Evolutionary conservation across 2,888 invertebrate species (phyloP), one percentile per base, ranked within the genome.

Genomic region (Synanthedon vespiformis): DNA sequence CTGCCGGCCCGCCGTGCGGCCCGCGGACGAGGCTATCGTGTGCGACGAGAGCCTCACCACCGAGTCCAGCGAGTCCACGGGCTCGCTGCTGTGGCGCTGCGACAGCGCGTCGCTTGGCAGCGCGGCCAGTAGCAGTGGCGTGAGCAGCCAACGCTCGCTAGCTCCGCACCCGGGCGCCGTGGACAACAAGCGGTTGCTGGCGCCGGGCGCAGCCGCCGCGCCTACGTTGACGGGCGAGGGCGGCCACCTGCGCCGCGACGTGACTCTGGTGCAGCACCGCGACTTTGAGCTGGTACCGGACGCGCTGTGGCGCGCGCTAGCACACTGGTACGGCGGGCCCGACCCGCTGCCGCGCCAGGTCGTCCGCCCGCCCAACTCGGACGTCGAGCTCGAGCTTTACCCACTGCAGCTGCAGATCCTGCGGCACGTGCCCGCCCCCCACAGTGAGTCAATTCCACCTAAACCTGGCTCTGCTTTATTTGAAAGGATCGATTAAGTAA

Each of bases 281-380:
- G 96, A 97, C 88, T 97, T 95, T 84, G 94, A 95, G 81, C 85
- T 96, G 50, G 89, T 96, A 51, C 95, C 96, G 1, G 95, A 95
- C 68, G 92, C 94, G 49, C 83, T 96, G 60, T 97, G 96, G 96
- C 91, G 94, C 57, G 95, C 95, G 1, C 77, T 97, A 12, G 92
- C 93, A 56, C 90, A 92, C 59, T 96, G 96, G 96, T 94, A 95
- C 81, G 94, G 94, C 22, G 91, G 92, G 10, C 93, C 93, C 3
- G 80, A 92, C 56, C 93, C 95, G 4, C 83, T 96, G 58, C 95
- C 95, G 0, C 77, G 95, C 63, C 94, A 94, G 84, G 92, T 94
- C n/a, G 94, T 94, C 56, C 80, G 91, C 58, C 92, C 93, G 0
- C 90, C 90, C 0, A 89, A 89, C 62, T 89, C 91, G 0, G 91